These are phyloP conservation scores for Deilephila elpenor DNA, from an alignment of 2,888 invertebrate species.

Conservation along the genomic window DNA sequence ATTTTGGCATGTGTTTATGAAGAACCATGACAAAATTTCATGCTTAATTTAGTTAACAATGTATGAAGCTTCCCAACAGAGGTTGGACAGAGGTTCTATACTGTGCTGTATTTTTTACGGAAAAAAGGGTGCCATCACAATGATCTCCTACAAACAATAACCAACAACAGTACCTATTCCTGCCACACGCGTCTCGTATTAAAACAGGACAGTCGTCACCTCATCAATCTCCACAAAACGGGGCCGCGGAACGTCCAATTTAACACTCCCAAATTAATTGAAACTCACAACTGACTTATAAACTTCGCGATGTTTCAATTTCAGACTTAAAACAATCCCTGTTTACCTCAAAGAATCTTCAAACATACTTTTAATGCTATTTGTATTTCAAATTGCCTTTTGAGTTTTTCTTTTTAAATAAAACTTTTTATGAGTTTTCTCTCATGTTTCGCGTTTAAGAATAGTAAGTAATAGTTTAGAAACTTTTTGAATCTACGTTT, in stretches of 20 bases:
- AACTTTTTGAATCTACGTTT: neutral
- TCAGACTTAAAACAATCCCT: slow-evolving; percentile 22
- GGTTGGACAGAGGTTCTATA: too few species aligned
- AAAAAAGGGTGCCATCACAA: too few species aligned
- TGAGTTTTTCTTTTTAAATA: neutral
- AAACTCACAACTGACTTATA: slow-evolving; percentile 21
- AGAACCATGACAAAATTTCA: too few species aligned
- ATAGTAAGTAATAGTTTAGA: slow-evolving; percentile 6
- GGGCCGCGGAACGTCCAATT: slow-evolving; percentile 32
- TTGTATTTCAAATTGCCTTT: slow-evolving; percentile 19
- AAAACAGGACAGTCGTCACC: neutral
- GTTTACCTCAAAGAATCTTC: slow-evolving; percentile 3
- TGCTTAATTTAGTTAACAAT: too few species aligned
- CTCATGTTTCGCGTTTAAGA: neutral
- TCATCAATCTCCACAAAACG: slow-evolving; percentile 43
- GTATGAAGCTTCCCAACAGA: too few species aligned
- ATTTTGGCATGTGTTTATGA: too few species aligned
- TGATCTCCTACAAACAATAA: too few species aligned
- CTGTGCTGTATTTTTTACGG: too few species aligned
- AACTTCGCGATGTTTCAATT: slow-evolving; percentile 23
- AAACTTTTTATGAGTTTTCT: neutral
- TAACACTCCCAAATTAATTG: slow-evolving; percentile 39
- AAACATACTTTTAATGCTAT: slow-evolving; percentile 5
- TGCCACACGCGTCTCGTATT: neutral
- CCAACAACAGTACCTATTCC: neutral